These are phyloP conservation scores for Chloroceryle amazona DNA, from an alignment of 2,797 vertebrate species.

Conservation along the genomic window DNA sequence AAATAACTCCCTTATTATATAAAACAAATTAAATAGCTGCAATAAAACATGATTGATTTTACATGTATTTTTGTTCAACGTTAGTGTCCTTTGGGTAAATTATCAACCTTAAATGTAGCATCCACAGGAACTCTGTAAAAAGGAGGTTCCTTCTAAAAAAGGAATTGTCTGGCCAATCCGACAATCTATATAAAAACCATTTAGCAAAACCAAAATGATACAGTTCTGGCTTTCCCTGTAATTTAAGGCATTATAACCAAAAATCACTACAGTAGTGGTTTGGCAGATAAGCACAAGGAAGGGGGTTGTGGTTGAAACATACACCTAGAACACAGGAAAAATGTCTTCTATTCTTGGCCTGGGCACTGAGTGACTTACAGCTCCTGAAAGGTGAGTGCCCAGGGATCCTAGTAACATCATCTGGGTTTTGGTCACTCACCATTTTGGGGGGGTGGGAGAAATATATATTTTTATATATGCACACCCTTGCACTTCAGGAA, in stretches of 20 bases:
- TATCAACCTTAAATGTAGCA: slow-evolving; percentile 37
- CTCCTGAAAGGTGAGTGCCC: slow-evolving; percentile 1
- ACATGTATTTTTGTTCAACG: slow-evolving; percentile 35
- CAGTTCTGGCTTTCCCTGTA: slow-evolving; percentile 36
- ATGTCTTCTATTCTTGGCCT: slow-evolving; percentile 55
- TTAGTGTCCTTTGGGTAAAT: not conserved
- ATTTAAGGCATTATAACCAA: slow-evolving; percentile 57
- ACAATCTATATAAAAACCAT: slow-evolving; percentile 66
- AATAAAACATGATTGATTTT: not conserved
- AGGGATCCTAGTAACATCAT: slow-evolving; percentile 2
- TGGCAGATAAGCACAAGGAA: slow-evolving; percentile 48
- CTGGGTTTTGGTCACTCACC: not conserved
- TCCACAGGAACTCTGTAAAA: slow-evolving; percentile 55
- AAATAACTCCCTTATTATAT: not conserved
- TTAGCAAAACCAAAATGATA: slow-evolving; percentile 50
- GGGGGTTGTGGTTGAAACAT: not conserved
- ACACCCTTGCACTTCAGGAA: not conserved
- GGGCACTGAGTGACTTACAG: not conserved
- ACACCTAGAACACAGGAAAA: slow-evolving; percentile 32
- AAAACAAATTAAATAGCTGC: not conserved
- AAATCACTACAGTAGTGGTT: slow-evolving; percentile 27
- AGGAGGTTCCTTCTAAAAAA: not conserved
- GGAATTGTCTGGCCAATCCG: slow-evolving; percentile 13
- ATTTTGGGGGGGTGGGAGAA: not conserved
- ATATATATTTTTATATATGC: too few relatives aligned